Evolutionary conservation across 2,888 invertebrate genomes (phyloP).

Genomic region (Dasysyrphus tricinctus): DNA sequence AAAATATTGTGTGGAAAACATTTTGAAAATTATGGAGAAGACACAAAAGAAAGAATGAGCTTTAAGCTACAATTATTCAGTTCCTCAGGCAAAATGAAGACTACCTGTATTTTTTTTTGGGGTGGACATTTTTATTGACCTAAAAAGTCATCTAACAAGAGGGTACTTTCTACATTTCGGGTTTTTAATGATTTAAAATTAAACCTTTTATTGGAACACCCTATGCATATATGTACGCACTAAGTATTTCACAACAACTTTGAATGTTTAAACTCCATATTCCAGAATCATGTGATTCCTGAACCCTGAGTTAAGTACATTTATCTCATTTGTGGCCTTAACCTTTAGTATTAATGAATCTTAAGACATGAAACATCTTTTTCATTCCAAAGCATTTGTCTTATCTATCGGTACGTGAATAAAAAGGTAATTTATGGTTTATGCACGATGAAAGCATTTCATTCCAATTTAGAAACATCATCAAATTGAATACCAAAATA

Average conservation of each 20-base stretch:
- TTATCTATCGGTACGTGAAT: constrained; percentile 29
- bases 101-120: no score
- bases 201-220: no score
- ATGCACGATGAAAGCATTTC: constrained; percentile 42
- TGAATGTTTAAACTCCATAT: neutral
- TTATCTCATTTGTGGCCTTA: neutral
- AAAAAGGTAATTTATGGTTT: constrained; percentile 23
- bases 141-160: no score
- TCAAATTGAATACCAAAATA: neutral
- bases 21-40: no score
- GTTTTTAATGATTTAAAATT: no score
- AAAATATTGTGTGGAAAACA: no score
- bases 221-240: neutral
- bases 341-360: constrained; percentile 11
- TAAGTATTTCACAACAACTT: neutral
- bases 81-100: no score
- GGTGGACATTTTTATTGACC: no score
- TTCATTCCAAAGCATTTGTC: constrained; percentile 17
- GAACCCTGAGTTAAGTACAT: neutral
- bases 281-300: neutral
- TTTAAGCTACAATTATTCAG: no score
- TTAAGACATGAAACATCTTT: constrained; percentile 7
- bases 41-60: no score
- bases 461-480: constrained; percentile 15
- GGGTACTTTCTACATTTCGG: no score